These are phyloP conservation scores for Sander lucioperca DNA, from an alignment of 2,113 vertebrate genomes.

Conservation along the genomic window DNA sequence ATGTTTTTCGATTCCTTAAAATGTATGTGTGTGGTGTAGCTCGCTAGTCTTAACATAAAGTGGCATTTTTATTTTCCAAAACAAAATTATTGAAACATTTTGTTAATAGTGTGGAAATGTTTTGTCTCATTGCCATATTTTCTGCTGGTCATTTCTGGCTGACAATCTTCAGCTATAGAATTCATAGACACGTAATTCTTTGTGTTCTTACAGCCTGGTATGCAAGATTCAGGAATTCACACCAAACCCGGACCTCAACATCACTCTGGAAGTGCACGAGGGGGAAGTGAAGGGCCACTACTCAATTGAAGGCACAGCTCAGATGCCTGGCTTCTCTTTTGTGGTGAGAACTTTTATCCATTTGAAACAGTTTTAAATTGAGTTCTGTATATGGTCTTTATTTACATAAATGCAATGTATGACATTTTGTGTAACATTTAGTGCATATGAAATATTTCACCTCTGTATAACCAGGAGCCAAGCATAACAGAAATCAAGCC, in stretches of 20 bases:
- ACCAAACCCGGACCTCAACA: slow-evolving; percentile 60
- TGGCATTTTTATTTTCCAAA: background rate
- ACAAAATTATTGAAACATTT: background rate
- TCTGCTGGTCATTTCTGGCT: background rate
- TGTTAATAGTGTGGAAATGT: background rate
- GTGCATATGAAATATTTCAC: background rate
- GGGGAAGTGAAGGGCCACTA: slow-evolving; percentile 68
- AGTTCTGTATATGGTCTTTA: background rate
- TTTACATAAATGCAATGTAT: background rate
- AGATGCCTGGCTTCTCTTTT: slow-evolving; percentile 84
- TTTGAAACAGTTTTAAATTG: background rate
- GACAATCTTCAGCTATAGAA: background rate
- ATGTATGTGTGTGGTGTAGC: background rate
- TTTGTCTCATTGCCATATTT: background rate
- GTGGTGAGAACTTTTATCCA: slow-evolving; percentile 82
- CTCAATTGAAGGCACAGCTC: slow-evolving; percentile 82
- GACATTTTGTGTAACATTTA: background rate
- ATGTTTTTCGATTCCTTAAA: background rate
- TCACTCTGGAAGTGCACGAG: slow-evolving; percentile 86
- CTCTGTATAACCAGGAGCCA: slow-evolving; percentile 84
- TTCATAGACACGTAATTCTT: background rate
- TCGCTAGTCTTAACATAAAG: background rate
- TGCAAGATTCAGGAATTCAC: slow-evolving; percentile 80
- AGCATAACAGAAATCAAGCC: slow-evolving; percentile 84
- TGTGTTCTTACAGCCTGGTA: slow-evolving; percentile 80